These are phyloP conservation scores for Proisotoma minuta DNA, from an alignment of 2,888 invertebrate genomes.

Conservation along the genomic window DNA sequence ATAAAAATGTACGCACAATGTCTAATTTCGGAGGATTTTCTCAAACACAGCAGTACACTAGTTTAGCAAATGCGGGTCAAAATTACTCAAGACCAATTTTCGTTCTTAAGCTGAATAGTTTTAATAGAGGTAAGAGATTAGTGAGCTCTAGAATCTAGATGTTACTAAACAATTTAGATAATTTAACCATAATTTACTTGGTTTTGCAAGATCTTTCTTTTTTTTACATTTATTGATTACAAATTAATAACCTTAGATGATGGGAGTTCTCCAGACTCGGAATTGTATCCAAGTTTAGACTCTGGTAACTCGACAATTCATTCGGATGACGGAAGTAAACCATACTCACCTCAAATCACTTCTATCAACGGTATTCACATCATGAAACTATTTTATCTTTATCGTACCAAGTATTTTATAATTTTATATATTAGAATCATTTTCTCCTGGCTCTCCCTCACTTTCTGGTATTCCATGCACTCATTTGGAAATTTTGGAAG, in stretches of 20 bases:
- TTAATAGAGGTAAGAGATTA: conserved; percentile 34
- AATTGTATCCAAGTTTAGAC: conserved; percentile 70
- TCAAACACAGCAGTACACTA: not conserved
- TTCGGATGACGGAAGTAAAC: conserved; percentile 71
- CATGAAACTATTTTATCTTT: not conserved
- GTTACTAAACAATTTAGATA: no score
- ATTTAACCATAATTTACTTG: not conserved
- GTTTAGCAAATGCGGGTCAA: conserved; percentile 7
- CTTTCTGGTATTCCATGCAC: conserved; percentile 71
- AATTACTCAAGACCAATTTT: conserved; percentile 41
- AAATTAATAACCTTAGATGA: conserved; percentile 43
- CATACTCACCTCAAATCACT: conserved; percentile 73
- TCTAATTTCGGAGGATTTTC: not conserved
- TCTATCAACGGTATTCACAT: conserved; percentile 54
- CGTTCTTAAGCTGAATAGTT: conserved; percentile 43
- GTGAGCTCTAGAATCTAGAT: not conserved
- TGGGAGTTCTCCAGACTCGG: conserved; percentile 81
- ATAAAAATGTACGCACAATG: conserved; percentile 20
- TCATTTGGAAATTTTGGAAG: conserved; percentile 79
- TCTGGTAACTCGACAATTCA: conserved; percentile 89
- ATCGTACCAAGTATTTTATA: not conserved
- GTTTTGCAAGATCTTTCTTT: not conserved
- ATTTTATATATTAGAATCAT: conserved; percentile 52
- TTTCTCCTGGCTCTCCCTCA: conserved; percentile 60
- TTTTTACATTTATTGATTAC: not conserved